These are phyloP conservation scores for Sebastes trivittatus DNA, from an alignment of 2,797 vertebrate species.

Conservation along the genomic window DNA sequence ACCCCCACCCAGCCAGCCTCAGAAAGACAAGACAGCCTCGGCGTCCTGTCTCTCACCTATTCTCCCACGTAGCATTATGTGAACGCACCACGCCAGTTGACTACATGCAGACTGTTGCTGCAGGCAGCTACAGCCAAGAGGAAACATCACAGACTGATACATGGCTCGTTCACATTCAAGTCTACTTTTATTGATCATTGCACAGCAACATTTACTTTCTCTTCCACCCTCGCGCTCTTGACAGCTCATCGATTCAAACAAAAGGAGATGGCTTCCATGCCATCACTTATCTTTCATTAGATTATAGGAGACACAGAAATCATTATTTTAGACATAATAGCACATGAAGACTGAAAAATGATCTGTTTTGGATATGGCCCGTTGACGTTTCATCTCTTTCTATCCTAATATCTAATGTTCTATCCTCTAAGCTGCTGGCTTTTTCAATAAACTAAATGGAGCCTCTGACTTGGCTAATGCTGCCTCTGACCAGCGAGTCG, in stretches of 20 bases:
- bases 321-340: constrained; percentile 70
- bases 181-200: constrained; percentile 73
- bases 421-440: constrained; percentile 49
- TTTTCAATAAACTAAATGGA: constrained; percentile 75
- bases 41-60: constrained; percentile 30
- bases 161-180: constrained; percentile 53
- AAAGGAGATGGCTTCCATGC: constrained; percentile 52
- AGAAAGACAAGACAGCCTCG: background rate
- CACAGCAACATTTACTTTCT: constrained; percentile 70
- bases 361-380: constrained; percentile 66
- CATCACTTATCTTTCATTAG: constrained; percentile 72
- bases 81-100: background rate
- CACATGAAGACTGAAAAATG: constrained; percentile 68
- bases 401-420: constrained; percentile 54
- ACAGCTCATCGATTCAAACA: constrained; percentile 70
- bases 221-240: constrained; percentile 48
- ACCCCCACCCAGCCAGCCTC: background rate
- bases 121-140: constrained; percentile 1
- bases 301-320: constrained; percentile 66
- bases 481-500: constrained; percentile 52
- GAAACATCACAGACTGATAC: constrained; percentile 54
- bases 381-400: constrained; percentile 64
- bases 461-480: constrained; percentile 58
- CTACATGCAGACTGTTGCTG: background rate
- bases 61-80: constrained; percentile 32